Conservation (phyloP, 2,113 vertebrate genomes). For the Leucoraja erinaceus region DNA sequence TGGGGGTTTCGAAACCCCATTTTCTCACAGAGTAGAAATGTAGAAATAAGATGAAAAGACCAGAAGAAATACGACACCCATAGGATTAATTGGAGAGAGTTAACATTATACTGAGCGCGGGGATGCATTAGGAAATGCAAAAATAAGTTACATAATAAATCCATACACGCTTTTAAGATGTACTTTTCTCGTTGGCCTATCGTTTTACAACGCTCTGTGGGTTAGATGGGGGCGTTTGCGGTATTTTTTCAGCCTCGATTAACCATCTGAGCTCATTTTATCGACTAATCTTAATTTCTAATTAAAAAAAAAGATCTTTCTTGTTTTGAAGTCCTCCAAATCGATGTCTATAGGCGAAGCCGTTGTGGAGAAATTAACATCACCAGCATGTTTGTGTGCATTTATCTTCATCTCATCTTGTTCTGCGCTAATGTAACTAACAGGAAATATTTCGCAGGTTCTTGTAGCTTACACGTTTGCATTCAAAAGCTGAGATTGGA, state of each 20-base stretch:
- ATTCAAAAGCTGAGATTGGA: neutral
- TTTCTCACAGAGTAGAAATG: neutral
- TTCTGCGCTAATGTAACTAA: neutral
- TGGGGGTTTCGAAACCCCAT: neutral
- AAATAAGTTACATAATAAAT: neutral
- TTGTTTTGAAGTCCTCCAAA: neutral
- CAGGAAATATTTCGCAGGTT: neutral
- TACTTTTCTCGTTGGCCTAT: neutral
- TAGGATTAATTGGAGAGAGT: neutral
- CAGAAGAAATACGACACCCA: neutral
- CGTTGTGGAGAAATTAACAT: neutral
- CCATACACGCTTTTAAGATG: neutral
- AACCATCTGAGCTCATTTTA: constrained; percentile 3
- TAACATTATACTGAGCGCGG: neutral
- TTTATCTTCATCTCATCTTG: neutral
- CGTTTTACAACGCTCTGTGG: neutral
- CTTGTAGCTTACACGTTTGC: neutral
- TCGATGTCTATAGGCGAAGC: neutral
- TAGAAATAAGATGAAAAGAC: neutral
- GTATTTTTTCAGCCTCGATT: neutral
- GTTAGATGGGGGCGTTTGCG: neutral
- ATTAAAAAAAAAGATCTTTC: neutral
- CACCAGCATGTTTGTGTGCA: neutral
- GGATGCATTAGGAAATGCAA: neutral
- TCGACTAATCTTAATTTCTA: neutral